Base-by-base conservation (phyloP, 2,113 vertebrate species). In the Mola mola region DNA sequence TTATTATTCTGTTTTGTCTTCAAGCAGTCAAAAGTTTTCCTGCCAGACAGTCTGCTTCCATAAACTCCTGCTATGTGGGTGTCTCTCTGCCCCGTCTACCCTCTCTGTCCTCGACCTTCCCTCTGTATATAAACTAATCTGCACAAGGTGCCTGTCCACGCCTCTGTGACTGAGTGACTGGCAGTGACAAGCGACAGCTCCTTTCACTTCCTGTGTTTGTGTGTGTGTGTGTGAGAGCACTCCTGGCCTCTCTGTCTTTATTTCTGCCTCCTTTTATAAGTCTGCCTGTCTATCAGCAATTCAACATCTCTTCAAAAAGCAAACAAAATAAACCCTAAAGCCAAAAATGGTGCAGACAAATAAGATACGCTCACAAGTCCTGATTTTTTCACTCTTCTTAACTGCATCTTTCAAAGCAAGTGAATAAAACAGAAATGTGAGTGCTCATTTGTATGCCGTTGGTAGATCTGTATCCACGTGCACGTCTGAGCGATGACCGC, bases 91-190 rank as follows among this genome's bases (percentile, higher is more conserved):
- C 55, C 55, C 5, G 28, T 50, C 9, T 1, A 48, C 29, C 38
- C 13, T 47, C 57, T 59, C 51, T 67, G 62, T 72, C 65, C 60
- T 60, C 34, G 41, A 29, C 69, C 63, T 59, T 63, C 49, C 22
- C 42, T 55, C 51, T 60, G 62, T 71, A 51, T 63, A 64, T 24
- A 67, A 72, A 76, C 38, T 5, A 63, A 22, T 38, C 65, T 28
- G 25, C 16, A 68, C 55, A 76, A 78, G 62, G 74, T 70, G 72
- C 53, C 72, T 64, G 73, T 81, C 79, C 74, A 74, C 29, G 61
- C 75, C 78, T 81, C 71, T 80, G 78, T 62, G 70, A 66, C 72
- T 75, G 69, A 83, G 72, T 70, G 75, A 86, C 56, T 78, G 74
- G 78, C 74, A 81, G 48, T 60, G 78, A 85, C 82, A 75, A 44